Evolutionary conservation across 2,888 invertebrate genomes (phyloP).

Genomic region (Platycnemis pennipes): DNA sequence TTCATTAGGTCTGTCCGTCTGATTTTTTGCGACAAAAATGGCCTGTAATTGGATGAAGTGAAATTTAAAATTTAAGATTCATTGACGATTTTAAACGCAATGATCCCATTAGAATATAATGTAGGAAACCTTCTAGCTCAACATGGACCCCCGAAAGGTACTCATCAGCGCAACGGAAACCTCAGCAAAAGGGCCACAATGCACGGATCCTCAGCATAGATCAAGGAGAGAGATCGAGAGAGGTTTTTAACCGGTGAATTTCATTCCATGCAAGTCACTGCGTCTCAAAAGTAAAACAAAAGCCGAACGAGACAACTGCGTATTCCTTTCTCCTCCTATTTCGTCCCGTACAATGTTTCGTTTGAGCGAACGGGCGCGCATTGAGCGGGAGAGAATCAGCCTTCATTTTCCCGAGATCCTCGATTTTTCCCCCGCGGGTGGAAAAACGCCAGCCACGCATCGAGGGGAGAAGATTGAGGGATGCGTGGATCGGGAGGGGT

Average conservation of each 20-base stretch:
- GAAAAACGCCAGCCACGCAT: not conserved
- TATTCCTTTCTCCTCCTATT: not conserved
- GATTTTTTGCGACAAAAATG: too few species aligned
- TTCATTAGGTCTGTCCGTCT: too few species aligned
- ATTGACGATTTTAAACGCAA: too few species aligned
- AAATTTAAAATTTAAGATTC: too few species aligned
- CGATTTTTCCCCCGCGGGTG: not conserved
- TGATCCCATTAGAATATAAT: too few species aligned
- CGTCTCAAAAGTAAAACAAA: not conserved
- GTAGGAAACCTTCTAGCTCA: too few species aligned
- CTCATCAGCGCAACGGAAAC: too few species aligned
- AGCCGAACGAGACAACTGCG: not conserved
- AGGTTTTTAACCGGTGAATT: not conserved
- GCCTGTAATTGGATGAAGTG: too few species aligned
- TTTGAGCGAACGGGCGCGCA: not conserved
- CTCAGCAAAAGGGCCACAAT: too few species aligned
- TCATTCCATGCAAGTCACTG: not conserved
- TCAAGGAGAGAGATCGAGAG: not conserved
- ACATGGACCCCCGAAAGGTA: too few species aligned
- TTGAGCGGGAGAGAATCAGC: not conserved
- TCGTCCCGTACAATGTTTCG: not conserved
- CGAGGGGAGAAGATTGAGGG: not conserved
- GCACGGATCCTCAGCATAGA: too few species aligned
- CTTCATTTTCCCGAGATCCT: slow-evolving; percentile 27
- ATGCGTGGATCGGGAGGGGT: not conserved